Evolutionary conservation across 2,797 vertebrate genomes (phyloP).

Genomic region (Petrocephalus sullivani): DNA sequence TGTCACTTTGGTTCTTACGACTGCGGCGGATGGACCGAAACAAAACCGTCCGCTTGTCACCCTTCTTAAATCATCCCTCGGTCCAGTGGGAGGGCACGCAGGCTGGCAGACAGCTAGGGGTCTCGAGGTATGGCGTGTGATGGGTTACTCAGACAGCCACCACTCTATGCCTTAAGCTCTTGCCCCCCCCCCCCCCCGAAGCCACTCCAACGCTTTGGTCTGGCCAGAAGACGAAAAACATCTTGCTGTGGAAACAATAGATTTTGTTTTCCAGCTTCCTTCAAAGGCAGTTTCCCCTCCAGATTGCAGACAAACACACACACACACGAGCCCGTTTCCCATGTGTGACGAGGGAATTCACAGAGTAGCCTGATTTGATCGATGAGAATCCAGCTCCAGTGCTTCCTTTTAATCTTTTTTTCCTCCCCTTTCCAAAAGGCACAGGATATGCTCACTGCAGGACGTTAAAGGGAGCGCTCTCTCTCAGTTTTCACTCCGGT

Average conservation of each 20-base stretch:
- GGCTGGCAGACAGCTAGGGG: background rate
- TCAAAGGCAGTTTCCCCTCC: background rate
- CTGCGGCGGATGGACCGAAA: conserved; percentile 31
- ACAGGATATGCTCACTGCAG: background rate
- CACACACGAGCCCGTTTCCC: background rate
- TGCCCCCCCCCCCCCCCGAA: conserved; percentile 15
- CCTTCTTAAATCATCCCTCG: background rate
- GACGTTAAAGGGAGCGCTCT: background rate
- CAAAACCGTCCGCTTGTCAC: background rate
- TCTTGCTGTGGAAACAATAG: background rate
- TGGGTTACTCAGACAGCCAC: conserved; percentile 33
- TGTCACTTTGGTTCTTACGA: conserved; percentile 37
- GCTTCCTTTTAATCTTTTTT: background rate
- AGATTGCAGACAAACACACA: background rate
- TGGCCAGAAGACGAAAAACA: background rate
- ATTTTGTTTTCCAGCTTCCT: conserved; percentile 10
- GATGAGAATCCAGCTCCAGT: background rate
- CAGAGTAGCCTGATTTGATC: background rate
- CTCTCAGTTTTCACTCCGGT: background rate
- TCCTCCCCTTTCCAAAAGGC: background rate
- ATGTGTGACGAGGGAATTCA: background rate
- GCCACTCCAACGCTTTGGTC: conserved; percentile 6
- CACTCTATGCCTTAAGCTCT: background rate
- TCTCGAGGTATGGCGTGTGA: background rate
- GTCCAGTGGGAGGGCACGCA: background rate